Percentiles rank a stretch among this genome's conserved stretches.
Evolutionary conservation across 2,113 vertebrate species (phyloP).

Genomic region (Xerus inauris): DNA sequence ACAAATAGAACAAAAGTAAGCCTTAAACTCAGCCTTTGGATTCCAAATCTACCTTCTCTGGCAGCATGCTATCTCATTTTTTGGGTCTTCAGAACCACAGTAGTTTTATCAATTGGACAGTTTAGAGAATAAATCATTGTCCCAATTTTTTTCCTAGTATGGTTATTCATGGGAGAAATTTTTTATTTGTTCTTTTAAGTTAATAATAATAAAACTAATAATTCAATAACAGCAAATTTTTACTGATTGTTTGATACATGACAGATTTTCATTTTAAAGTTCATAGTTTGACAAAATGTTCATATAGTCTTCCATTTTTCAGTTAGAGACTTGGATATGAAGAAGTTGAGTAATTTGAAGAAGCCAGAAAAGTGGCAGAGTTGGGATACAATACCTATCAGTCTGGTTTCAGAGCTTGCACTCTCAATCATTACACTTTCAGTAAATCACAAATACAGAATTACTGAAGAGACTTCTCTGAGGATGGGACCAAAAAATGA

Average conservation of each 20-base stretch:
- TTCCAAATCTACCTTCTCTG: background rate
- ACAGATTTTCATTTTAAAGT: background rate
- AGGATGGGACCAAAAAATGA: background rate
- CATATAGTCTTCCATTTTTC: background rate
- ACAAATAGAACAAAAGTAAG: background rate
- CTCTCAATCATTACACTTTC: background rate
- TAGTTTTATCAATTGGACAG: constrained; percentile 32
- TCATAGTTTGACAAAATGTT: constrained; percentile 13
- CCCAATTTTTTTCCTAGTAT: background rate
- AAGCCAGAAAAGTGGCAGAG: background rate
- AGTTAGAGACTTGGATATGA: background rate
- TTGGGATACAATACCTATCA: background rate
- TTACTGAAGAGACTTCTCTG: background rate
- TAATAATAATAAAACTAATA: constrained; percentile 37
- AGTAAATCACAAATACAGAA: background rate
- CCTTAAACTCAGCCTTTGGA: background rate
- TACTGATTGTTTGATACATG: background rate
- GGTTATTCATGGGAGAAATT: constrained; percentile 18
- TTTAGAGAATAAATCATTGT: constrained; percentile 30
- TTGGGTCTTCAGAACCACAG: background rate
- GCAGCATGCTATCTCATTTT: background rate
- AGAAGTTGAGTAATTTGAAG: background rate
- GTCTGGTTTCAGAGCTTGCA: background rate
- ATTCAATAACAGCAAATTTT: background rate
- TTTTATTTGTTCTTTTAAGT: background rate